Percentiles rank a stretch among this genome's conserved stretches.
Conservation (phyloP, 2,888 invertebrate species). For the Crocallis elinguaria region DNA sequence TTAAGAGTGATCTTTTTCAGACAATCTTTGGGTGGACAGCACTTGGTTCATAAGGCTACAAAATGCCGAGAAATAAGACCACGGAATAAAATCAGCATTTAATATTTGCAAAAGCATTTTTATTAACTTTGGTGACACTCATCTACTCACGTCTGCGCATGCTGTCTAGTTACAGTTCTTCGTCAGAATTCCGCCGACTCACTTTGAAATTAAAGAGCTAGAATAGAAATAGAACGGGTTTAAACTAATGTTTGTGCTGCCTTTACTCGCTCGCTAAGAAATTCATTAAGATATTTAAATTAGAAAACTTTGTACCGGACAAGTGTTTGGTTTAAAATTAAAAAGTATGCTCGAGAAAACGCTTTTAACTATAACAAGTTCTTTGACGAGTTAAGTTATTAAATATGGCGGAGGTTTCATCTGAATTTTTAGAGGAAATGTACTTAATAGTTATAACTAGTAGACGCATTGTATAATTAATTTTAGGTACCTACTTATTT, state of each 20-base stretch:
- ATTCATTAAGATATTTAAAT: conserved; percentile 36
- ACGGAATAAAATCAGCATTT: too few relatives aligned
- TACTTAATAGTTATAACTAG: too few relatives aligned
- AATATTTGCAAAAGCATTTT: too few relatives aligned
- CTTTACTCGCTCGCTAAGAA: conserved; percentile 28
- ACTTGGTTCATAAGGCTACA: too few relatives aligned
- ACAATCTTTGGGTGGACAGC: too few relatives aligned
- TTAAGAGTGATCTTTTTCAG: too few relatives aligned
- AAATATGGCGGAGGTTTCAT: conserved; percentile 5
- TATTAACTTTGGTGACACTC: background rate
- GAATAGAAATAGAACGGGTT: conserved; percentile 31
- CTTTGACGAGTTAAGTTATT: conserved; percentile 23
- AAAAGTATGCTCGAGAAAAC: conserved; percentile 20
- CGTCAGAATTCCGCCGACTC: conserved; percentile 26
- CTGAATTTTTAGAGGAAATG: too few relatives aligned
- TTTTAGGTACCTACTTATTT: too few relatives aligned
- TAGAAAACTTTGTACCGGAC: conserved; percentile 29
- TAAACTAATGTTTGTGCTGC: conserved; percentile 33
- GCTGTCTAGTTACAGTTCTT: conserved; percentile 25
- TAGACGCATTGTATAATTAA: too few relatives aligned
- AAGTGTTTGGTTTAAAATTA: conserved; percentile 29
- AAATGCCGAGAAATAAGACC: too few relatives aligned
- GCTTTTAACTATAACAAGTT: conserved; percentile 11
- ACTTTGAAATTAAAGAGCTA: conserved; percentile 31
- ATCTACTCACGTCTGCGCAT: background rate